Percentiles rank a stretch among this genome's conserved stretches.
phyloP scores from a whole-genome alignment of 2,113 vertebrate genomes.

The Alligator mississippiensis region DNA sequence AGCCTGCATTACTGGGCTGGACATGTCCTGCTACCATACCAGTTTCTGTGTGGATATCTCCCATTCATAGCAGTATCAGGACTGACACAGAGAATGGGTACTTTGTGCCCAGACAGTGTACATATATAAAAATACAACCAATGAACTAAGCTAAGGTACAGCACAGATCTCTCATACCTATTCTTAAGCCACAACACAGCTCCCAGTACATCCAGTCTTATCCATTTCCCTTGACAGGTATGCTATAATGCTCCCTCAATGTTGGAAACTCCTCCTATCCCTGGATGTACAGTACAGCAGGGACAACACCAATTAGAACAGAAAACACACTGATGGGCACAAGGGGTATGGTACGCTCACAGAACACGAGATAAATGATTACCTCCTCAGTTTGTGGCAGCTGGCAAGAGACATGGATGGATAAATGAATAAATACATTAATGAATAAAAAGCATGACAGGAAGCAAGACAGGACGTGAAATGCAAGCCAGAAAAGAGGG shows the following conservation, averaged over 20 bases:
- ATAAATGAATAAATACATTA: conserved; percentile 11
- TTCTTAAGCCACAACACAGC: conserved; percentile 48
- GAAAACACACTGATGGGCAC: conserved; percentile 4
- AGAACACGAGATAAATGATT: conserved; percentile 61
- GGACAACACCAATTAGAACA: conserved; percentile 35
- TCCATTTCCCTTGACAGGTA: not conserved
- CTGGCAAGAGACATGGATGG: conserved; percentile 69
- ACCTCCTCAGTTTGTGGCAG: conserved; percentile 85
- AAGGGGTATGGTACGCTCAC: not conserved
- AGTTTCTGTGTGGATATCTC: not conserved
- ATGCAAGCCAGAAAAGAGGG: not conserved
- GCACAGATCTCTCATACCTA: not conserved
- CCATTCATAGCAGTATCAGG: not conserved
- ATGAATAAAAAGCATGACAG: conserved; percentile 17
- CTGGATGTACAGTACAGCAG: conserved; percentile 56
- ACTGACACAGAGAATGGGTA: not conserved
- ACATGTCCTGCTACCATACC: not conserved
- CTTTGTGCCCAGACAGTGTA: fast-evolving
- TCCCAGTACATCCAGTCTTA: conserved; percentile 62
- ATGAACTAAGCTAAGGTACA: conserved; percentile 23
- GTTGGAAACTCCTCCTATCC: not conserved
- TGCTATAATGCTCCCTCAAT: not conserved
- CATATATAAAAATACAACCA: fast-evolving
- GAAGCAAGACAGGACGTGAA: not conserved
- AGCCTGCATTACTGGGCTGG: not conserved